Evolutionary conservation across 2,888 invertebrate species (phyloP), one percentile per base, ranked within the genome.

Genomic region (Conistra vaccinii): DNA sequence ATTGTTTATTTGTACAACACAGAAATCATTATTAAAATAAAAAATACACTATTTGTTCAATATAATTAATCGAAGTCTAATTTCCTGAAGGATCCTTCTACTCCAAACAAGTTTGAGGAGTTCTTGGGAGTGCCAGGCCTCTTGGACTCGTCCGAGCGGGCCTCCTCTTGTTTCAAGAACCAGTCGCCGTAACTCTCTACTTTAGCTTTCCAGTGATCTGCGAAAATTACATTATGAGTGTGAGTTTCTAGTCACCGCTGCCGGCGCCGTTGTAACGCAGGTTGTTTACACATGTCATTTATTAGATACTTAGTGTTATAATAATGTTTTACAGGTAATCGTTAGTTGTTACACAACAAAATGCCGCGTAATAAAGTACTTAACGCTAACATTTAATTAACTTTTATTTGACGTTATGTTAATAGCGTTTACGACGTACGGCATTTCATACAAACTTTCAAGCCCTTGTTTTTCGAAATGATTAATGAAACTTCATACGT

Each of bases 141-240:
- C 87, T 95, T 94, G 67, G 94, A 91, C 87, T 97, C 97, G 76
- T 97, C 95, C 20, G 97, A 96, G 55, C 91, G 89, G 62, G 93
- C 94, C 61, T 91, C 78, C 87, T 96, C 55, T 83, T 89, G 86
- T 79, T 88, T 83, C 61, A 90, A 73, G 81, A 90, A 91, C 91
- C 89, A 91, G 84, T 90, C 88, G 23, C 89, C 85, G 61, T 91
- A 90, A 65, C 91, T 91, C 92, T 90, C 85, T 93, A 95, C 89
- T 94, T 96, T 78, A 93, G 93, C 80, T 89, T 90, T 89, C 91
- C 91, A 90, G 84, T 91, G 79, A 80, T 90, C 90, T 91, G 90
- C 60, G 85, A 90, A 84, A 85, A 86, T 80, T 74, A 32, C 69
- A 75, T 80, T 73, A 69, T 53, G 67, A n/a, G n/a, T 84, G 95